phyloP scores from a whole-genome alignment of 2,113 vertebrate genomes.

The Nothocercus julius region DNA sequence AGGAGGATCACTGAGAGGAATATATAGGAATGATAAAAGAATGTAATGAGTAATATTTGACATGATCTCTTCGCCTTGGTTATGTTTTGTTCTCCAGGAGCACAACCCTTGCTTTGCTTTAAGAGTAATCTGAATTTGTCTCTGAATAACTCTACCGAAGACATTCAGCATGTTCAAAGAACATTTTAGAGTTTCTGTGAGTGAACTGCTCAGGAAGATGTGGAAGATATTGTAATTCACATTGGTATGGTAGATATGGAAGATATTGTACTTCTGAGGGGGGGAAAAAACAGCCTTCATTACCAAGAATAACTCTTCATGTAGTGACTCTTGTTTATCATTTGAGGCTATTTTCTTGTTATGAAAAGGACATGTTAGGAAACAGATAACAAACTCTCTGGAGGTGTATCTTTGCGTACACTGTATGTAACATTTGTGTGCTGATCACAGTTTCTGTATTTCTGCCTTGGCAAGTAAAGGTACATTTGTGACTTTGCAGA shows the following conservation, averaged over 20 bases:
- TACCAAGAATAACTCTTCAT: not conserved
- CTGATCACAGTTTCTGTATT: not conserved
- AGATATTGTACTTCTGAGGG: not conserved
- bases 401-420: not conserved
- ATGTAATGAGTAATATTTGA: not conserved
- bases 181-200: not conserved
- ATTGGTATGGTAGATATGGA: not conserved
- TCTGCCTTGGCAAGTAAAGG: not conserved
- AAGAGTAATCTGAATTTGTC: not conserved
- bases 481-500: not conserved
- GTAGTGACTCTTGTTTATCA: not conserved
- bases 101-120: not conserved
- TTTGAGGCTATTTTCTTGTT: not conserved
- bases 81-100: not conserved
- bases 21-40: not conserved
- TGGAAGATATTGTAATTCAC: not conserved
- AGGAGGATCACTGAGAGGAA: not conserved
- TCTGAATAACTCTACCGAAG: not conserved
- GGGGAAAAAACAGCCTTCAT: accelerated
- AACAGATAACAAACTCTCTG: not conserved
- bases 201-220: not conserved
- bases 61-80: not conserved
- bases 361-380: not conserved
- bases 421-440: not conserved
- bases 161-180: not conserved